phyloP scores from a whole-genome alignment of 2,888 invertebrate genomes.

The Tubiluchus corallicola region DNA sequence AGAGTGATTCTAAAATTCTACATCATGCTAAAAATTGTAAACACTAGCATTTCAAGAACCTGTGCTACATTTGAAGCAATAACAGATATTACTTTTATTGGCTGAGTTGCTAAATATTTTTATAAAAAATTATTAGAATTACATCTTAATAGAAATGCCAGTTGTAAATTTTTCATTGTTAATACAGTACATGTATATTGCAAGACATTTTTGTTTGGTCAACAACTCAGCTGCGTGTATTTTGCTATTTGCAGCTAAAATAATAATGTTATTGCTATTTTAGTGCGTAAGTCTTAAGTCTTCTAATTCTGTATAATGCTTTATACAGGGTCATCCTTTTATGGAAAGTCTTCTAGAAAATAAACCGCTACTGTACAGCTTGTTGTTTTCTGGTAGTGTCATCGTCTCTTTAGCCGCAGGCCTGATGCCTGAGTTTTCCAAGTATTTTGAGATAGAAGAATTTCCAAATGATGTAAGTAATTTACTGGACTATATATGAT shows the following conservation, averaged over 20 bases:
- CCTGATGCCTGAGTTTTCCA: constrained; percentile 49
- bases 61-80: too few relatives aligned
- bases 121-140: background rate
- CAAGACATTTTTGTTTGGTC: background rate
- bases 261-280: constrained; percentile 11
- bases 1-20: too few relatives aligned
- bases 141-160: background rate
- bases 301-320: background rate
- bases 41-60: too few relatives aligned
- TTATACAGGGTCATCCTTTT: constrained; percentile 76
- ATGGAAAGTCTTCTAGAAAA: constrained; percentile 93
- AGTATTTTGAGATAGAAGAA: constrained; percentile 83
- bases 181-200: background rate
- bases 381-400: constrained; percentile 57
- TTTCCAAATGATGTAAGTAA: constrained; percentile 71
- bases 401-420: constrained; percentile 54
- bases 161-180: background rate
- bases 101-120: too few relatives aligned
- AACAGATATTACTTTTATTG: too few relatives aligned
- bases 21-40: too few relatives aligned
- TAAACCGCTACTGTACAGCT: constrained; percentile 73
- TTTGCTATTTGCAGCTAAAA: too few relatives aligned
- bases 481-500: constrained; percentile 5
- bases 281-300: background rate
- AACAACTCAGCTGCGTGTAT: constrained; percentile 2